These are phyloP conservation scores for Vulpes lagopus DNA, from an alignment of 2,113 vertebrate genomes.

Conservation along the genomic window DNA sequence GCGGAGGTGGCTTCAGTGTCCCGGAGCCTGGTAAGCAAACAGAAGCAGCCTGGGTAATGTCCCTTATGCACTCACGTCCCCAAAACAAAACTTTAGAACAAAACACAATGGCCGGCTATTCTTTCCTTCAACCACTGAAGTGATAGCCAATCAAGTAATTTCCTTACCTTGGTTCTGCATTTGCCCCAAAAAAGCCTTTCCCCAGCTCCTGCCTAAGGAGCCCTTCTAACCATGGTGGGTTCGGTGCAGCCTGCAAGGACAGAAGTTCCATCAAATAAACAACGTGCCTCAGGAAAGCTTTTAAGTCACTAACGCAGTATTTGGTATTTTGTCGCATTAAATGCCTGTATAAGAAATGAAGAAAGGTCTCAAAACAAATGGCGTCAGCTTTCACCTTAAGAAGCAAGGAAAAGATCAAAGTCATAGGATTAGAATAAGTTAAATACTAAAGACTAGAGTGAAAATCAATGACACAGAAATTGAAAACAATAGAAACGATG, in stretches of 20 bases:
- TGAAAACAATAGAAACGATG: neutral
- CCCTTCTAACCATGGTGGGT: no score
- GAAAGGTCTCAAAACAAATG: neutral
- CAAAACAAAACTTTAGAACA: neutral
- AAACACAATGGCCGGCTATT: neutral
- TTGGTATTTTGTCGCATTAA: neutral
- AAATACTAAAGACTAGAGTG: neutral
- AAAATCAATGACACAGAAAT: conserved; percentile 34
- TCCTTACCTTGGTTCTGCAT: neutral
- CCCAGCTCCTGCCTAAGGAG: neutral
- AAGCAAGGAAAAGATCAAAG: neutral
- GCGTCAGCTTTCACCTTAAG: neutral
- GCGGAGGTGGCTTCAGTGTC: neutral
- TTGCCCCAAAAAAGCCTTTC: neutral
- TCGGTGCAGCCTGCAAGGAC: neutral
- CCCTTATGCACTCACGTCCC: neutral
- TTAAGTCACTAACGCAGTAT: neutral
- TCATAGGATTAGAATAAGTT: neutral
- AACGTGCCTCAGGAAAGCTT: neutral
- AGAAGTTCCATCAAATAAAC: neutral
- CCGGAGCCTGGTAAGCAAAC: neutral
- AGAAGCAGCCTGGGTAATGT: neutral
- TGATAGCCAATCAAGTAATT: neutral
- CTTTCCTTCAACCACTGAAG: neutral
- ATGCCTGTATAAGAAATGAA: neutral